A percentile compares a stretch with the other conserved stretches of the same genome.
Evolutionary conservation across 2,113 vertebrate species (phyloP).

Genomic region (Paratilapia polleni): DNA sequence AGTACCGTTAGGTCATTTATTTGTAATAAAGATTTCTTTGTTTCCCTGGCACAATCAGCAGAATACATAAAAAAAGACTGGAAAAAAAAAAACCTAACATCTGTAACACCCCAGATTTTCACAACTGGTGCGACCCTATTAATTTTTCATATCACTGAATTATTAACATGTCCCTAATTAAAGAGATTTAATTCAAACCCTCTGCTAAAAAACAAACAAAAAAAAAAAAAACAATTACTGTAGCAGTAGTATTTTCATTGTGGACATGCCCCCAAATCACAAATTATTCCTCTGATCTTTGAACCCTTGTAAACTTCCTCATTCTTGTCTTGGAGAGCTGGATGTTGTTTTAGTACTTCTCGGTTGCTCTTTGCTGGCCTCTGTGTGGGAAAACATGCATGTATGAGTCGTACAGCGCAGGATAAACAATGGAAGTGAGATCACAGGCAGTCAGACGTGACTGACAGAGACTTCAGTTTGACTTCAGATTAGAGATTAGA

Average conservation of each 20-base stretch:
- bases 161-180: not conserved
- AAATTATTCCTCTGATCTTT: conserved; percentile 8
- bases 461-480: not conserved
- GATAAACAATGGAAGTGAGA: not conserved
- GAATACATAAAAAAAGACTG: not conserved
- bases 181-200: fast-evolving
- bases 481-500: not conserved
- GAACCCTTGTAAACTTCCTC: not conserved
- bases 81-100: not conserved
- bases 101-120: not conserved
- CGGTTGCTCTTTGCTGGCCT: not conserved
- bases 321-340: not conserved
- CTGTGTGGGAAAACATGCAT: not conserved
- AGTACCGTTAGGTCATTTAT: too few species aligned
- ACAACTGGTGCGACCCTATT: not conserved
- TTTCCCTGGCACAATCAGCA: not conserved
- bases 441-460: not conserved
- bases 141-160: conserved; percentile 12
- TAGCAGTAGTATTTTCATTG: not conserved
- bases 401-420: not conserved
- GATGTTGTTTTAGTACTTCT: not conserved
- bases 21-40: fast-evolving
- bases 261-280: not conserved
- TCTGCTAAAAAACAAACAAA: too few species aligned
- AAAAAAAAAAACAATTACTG: not conserved